Percentiles rank a stretch among this genome's conserved stretches.
Conservation (phyloP, 2,797 vertebrate species). For the Dromococcyx pavoninus region DNA sequence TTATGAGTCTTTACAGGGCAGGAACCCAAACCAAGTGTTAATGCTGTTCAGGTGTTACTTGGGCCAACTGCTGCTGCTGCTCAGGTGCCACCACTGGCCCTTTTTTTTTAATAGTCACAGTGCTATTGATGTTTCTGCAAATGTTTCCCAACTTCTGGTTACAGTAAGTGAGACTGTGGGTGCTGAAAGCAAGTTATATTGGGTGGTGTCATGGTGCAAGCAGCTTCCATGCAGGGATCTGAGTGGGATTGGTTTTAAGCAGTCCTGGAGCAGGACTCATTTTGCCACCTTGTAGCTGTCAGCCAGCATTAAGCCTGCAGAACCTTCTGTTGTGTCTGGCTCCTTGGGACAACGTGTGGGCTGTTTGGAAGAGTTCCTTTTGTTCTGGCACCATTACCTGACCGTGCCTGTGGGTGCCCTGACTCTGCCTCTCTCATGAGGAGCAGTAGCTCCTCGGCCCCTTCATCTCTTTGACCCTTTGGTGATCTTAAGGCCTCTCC, state of each 20-base stretch:
- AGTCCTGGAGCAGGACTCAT: not conserved
- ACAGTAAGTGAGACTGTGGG: too few relatives aligned
- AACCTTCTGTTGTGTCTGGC: not conserved
- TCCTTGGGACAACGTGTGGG: not conserved
- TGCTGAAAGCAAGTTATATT: too few relatives aligned
- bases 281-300: rapidly evolving
- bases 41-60: rapidly evolving
- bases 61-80: not conserved
- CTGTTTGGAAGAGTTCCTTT: not conserved
- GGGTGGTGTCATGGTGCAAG: rapidly evolving
- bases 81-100: rapidly evolving
- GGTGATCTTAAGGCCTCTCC: not conserved
- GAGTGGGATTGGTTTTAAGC: rapidly evolving
- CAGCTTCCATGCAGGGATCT: not conserved
- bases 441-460: not conserved
- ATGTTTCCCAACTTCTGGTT: not conserved
- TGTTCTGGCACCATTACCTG: not conserved
- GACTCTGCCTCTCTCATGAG: not conserved
- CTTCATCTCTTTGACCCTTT: too few relatives aligned
- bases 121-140: not conserved
- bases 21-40: rapidly evolving
- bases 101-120: rapidly evolving
- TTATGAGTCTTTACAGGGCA: rapidly evolving
- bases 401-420: rapidly evolving
- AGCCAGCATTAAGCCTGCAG: not conserved